Evolutionary conservation across 2,888 invertebrate genomes (phyloP).

Genomic region (Chrysotoxum bicinctum): DNA sequence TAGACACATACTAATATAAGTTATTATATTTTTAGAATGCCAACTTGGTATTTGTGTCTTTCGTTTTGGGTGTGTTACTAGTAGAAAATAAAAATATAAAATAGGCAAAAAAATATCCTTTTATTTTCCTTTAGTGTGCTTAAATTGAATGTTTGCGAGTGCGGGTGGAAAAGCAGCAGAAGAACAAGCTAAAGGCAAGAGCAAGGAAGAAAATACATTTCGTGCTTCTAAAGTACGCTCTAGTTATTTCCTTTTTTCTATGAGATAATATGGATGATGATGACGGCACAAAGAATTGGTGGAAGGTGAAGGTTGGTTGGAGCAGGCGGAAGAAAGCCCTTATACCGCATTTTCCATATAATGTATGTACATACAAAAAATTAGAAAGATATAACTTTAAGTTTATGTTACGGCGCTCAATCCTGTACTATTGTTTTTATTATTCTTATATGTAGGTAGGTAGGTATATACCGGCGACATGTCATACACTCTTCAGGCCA

Average conservation of each 20-base stretch:
- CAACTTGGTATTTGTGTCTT: constrained; percentile 14
- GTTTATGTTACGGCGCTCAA: not conserved
- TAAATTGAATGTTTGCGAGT: constrained; percentile 16
- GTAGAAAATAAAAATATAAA: constrained; percentile 6
- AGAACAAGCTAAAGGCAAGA: too few species aligned
- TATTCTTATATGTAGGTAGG: not conserved
- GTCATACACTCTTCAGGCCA: not conserved
- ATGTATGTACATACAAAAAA: not conserved
- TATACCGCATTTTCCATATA: not conserved
- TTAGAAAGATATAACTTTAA: not conserved
- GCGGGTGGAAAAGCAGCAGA: not conserved
- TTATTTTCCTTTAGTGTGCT: constrained; percentile 49
- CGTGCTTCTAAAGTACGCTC: constrained; percentile 14
- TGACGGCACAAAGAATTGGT: not conserved
- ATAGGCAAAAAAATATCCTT: constrained; percentile 39
- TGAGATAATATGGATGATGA: constrained; percentile 9
- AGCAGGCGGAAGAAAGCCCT: not conserved
- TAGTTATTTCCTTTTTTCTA: constrained; percentile 15
- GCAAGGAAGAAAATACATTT: not conserved
- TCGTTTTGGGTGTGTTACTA: constrained; percentile 39
- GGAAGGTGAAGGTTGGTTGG: constrained; percentile 8
- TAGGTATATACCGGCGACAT: not conserved
- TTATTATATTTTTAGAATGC: constrained; percentile 47
- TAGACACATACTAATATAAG: not conserved
- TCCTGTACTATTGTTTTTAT: not conserved